Evolutionary conservation across 2,113 vertebrate genomes (phyloP).

Genomic region (Orycteropus afer): DNA sequence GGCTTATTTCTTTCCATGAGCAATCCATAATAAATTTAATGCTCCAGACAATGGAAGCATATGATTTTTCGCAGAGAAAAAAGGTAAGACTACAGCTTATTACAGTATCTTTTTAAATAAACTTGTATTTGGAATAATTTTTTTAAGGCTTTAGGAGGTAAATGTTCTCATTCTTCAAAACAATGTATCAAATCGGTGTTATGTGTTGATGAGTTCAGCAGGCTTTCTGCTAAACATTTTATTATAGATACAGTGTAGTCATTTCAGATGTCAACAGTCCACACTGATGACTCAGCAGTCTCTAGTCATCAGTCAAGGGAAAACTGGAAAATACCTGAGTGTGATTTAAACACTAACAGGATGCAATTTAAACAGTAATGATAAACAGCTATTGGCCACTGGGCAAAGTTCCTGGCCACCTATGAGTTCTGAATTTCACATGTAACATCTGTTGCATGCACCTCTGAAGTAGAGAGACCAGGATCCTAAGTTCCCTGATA

Average conservation of each 20-base stretch:
- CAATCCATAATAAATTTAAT: neutral
- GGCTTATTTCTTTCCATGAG: neutral
- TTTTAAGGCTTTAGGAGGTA: neutral
- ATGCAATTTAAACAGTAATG: neutral
- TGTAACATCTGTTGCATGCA: accelerated
- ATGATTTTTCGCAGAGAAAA: neutral
- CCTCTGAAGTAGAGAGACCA: neutral
- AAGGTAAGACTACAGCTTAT: neutral
- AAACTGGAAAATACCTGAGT: neutral
- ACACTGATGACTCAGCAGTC: accelerated
- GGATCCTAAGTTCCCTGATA: accelerated
- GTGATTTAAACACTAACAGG: neutral
- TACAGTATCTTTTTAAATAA: no score
- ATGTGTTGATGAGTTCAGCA: neutral
- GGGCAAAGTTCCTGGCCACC: accelerated
- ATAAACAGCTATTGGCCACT: neutral
- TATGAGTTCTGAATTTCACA: neutral
- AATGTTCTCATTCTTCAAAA: neutral
- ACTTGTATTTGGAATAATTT: accelerated
- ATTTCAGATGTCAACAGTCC: neutral
- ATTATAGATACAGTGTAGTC: neutral
- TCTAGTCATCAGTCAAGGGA: neutral
- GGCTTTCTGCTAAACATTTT: neutral
- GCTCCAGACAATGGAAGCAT: accelerated
- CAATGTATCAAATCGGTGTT: neutral